Evolutionary conservation across 1,140 invertebrate genomes (phyloP), one percentile per base, ranked within the genome.

Genomic region (Notospermus geniculatus): DNA sequence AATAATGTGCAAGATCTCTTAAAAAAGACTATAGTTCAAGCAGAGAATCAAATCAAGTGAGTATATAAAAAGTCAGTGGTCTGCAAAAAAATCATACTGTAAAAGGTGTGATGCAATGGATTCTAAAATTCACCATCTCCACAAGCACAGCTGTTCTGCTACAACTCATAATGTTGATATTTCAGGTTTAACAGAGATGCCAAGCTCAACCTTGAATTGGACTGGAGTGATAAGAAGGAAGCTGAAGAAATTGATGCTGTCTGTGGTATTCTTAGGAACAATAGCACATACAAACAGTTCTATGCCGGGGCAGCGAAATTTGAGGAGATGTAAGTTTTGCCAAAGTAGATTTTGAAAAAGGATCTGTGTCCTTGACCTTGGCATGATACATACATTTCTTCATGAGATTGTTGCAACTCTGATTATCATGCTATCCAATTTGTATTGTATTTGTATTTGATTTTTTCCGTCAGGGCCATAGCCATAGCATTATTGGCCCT

Each of bases 221-320:
- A 94, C 74, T 93, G 91, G 90, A 92, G 90, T 66, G 91, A 94
- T 73, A 95, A 94, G 83, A 85, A 86, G 55, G 87, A 91, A 77
- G 86, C 91, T 2, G 88, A 91, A 72, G 85, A 89, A 68, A 88
- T 90, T 5, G 91, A 93, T 60, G 72, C 74, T 39, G 65, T 62
- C 30, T 75, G 74, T 66, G 77, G 70, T 29, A 65, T 65, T 9
- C 69, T 82, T 13, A 70, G 71, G 54, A 80, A 82, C 55, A 72
- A 73, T 36, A 73, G 79, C 65, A 80, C 79, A 43, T 72, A 79
- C 67, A 82, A 81, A 64, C 80, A 82, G 68, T 82, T 80, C 62
- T 76, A 81, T 58, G 70, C 76, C 53, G 81, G 79, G 46, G 72
- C 78, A 54, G 81, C 81, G 22, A 78, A 80, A 62, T 81, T 79